These are phyloP conservation scores for Drosophila suboccidentalis DNA, from an alignment of 2,888 invertebrate genomes.

Conservation along the genomic window DNA sequence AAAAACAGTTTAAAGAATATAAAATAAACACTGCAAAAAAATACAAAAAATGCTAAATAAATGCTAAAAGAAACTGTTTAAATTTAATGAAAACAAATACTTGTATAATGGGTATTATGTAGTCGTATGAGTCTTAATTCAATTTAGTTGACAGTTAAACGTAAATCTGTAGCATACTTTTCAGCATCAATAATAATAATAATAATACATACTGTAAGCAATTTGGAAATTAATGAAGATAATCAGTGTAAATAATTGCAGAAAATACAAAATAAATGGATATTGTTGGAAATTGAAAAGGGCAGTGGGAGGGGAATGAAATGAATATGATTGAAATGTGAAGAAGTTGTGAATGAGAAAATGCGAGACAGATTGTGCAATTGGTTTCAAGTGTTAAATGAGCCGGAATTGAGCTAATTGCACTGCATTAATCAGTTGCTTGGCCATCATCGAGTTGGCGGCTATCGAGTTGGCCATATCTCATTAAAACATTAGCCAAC, in stretches of 20 bases:
- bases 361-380: constrained; percentile 25
- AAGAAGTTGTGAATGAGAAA: neutral
- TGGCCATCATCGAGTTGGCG: neutral
- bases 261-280: neutral
- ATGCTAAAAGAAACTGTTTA: too few species aligned
- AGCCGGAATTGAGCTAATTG: constrained; percentile 52
- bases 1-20: too few species aligned
- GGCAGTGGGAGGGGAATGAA: neutral
- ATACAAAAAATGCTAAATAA: too few species aligned
- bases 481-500: constrained; percentile 13
- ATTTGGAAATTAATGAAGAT: neutral
- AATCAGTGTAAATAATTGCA: neutral
- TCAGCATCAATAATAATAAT: neutral
- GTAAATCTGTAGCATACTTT: constrained; percentile 6
- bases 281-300: neutral
- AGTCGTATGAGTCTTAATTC: neutral
- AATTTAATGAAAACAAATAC: too few species aligned
- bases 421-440: constrained; percentile 49
- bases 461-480: constrained; percentile 3
- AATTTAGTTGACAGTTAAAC: neutral
- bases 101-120: neutral
- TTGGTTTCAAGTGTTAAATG: constrained; percentile 50
- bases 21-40: too few species aligned
- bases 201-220: neutral
- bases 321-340: constrained; percentile 1